Evolutionary conservation across 1,140 invertebrate species (phyloP).

Genomic region (Drosophila punjabiensis): DNA sequence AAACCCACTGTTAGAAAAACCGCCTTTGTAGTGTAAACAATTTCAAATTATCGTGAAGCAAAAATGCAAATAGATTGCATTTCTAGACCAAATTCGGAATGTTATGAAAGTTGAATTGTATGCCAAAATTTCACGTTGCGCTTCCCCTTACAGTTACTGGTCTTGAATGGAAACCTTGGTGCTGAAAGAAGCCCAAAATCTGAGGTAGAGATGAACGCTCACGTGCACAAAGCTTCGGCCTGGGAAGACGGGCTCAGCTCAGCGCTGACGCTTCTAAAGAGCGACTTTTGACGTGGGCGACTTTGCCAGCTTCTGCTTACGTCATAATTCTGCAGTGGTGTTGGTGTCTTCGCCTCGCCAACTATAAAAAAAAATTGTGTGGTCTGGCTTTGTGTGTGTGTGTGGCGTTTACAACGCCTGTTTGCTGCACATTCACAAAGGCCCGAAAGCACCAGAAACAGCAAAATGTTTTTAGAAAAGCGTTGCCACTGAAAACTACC

Average conservation of each 20-base stretch:
- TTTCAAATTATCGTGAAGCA: too few relatives aligned
- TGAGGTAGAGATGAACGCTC: slow-evolving; percentile 33
- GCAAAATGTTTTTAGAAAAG: slow-evolving; percentile 56
- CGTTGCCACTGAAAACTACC: slow-evolving; percentile 4
- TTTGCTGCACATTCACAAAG: slow-evolving; percentile 69
- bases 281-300: slow-evolving; percentile 65
- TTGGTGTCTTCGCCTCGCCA: slow-evolving; percentile 36
- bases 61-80: too few relatives aligned
- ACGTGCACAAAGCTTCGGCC: slow-evolving; percentile 38
- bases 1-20: too few relatives aligned
- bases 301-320: slow-evolving; percentile 51
- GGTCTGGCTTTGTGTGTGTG: slow-evolving; percentile 73
- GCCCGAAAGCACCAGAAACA: slow-evolving; percentile 7
- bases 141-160: slow-evolving; percentile 13
- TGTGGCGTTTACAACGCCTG: slow-evolving; percentile 75
- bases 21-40: too few relatives aligned
- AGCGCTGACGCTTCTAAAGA: slow-evolving; percentile 72
- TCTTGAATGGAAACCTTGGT: neutral
- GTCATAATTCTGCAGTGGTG: slow-evolving; percentile 59
- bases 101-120: neutral
- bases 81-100: neutral
- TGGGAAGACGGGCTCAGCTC: slow-evolving; percentile 56
- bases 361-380: slow-evolving; percentile 72
- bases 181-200: neutral
- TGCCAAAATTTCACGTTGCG: neutral